phyloP scores from a whole-genome alignment of 1,140 invertebrate genomes.

The Zaprionus nigranus region DNA sequence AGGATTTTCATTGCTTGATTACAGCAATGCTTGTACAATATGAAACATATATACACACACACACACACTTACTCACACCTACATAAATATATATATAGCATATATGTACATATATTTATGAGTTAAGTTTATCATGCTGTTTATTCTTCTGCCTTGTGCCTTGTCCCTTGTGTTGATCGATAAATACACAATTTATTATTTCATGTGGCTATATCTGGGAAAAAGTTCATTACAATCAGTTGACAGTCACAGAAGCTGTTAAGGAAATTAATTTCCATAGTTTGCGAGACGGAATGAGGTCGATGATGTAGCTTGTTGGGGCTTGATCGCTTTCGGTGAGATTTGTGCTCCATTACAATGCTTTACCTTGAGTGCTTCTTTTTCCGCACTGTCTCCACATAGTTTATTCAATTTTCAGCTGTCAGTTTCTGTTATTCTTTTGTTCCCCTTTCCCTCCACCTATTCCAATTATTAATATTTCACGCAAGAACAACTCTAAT shows the following conservation, averaged over 20 bases:
- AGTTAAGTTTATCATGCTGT: background rate
- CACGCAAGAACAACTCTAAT: too few relatives aligned
- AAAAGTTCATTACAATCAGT: constrained; percentile 2
- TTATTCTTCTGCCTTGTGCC: background rate
- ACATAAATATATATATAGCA: background rate
- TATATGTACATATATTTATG: background rate
- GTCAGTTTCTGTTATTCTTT: too few relatives aligned
- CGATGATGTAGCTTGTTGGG: too few relatives aligned
- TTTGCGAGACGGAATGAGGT: background rate
- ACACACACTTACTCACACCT: too few relatives aligned
- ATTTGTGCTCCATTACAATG: too few relatives aligned
- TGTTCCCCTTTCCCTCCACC: too few relatives aligned
- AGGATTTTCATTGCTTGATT: background rate
- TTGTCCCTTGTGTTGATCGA: background rate
- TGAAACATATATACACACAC: background rate
- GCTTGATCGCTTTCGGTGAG: too few relatives aligned
- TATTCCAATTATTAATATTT: too few relatives aligned
- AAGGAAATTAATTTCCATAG: background rate
- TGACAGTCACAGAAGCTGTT: background rate
- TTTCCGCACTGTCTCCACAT: too few relatives aligned
- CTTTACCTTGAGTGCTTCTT: too few relatives aligned
- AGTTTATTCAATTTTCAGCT: too few relatives aligned
- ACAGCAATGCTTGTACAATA: background rate
- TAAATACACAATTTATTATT: constrained; percentile 6
- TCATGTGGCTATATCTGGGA: background rate